phyloP scores from a whole-genome alignment of 2,888 invertebrate species.

The Saturnia japonica region DNA sequence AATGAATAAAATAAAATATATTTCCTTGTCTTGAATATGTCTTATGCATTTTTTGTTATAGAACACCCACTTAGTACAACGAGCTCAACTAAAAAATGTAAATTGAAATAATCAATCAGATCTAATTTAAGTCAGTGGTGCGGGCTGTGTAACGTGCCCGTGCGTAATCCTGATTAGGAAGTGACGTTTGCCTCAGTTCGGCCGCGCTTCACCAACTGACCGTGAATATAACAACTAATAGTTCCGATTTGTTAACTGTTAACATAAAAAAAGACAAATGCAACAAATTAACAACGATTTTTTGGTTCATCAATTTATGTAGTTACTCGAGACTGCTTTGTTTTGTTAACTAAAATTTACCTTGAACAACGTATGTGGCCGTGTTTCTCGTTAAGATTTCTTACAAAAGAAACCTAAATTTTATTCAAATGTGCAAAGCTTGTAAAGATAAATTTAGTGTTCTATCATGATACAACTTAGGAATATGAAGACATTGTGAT shows the following conservation, averaged over 20 bases:
- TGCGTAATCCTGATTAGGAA: constrained; percentile 32
- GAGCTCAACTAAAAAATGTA: constrained; percentile 35
- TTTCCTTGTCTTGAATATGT: constrained; percentile 11
- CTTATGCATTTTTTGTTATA: constrained; percentile 31
- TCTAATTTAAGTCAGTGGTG: constrained; percentile 40
- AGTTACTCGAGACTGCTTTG: not conserved
- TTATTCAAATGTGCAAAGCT: not conserved
- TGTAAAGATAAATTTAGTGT: not conserved
- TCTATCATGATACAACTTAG: not conserved
- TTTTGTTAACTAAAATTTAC: not conserved
- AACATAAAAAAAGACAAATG: not conserved
- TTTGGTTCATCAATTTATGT: not conserved
- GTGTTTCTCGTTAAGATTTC: not conserved
- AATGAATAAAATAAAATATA: not conserved
- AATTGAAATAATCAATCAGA: constrained; percentile 53
- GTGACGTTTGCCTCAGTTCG: constrained; percentile 34
- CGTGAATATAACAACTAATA: constrained; percentile 23
- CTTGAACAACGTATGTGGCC: not conserved
- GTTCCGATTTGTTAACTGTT: constrained; percentile 14
- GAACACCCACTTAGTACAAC: constrained; percentile 46
- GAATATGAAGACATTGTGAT: constrained; percentile 18
- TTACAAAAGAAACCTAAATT: not conserved
- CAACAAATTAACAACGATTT: not conserved
- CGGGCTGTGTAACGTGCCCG: constrained; percentile 34
- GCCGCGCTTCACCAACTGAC: constrained; percentile 25